Evolutionary conservation across 2,888 invertebrate genomes (phyloP).

Genomic region (Plagodis pulveraria): DNA sequence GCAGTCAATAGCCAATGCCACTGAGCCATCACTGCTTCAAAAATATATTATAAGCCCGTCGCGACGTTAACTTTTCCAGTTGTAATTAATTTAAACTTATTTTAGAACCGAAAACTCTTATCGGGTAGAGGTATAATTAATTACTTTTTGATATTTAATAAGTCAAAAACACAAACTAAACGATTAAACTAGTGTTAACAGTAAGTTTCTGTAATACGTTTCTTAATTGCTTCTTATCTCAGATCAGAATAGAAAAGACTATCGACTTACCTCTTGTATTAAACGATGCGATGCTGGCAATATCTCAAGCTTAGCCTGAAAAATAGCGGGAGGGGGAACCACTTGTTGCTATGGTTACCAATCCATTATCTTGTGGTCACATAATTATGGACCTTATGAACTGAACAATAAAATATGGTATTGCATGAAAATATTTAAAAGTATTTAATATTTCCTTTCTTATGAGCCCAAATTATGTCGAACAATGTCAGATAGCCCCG

Average conservation of each 20-base stretch:
- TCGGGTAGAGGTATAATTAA: too few relatives aligned
- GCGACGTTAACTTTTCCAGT: too few relatives aligned
- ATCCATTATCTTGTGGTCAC: constrained; percentile 35
- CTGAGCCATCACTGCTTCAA: too few relatives aligned
- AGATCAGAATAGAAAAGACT: constrained; percentile 26
- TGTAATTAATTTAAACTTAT: too few relatives aligned
- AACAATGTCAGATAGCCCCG: constrained; percentile 44
- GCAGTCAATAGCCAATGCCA: too few relatives aligned
- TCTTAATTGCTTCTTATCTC: constrained; percentile 3
- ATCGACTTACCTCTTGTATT: constrained; percentile 35
- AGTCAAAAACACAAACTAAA: too few relatives aligned
- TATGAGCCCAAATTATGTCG: constrained; percentile 48
- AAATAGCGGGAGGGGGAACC: constrained; percentile 48
- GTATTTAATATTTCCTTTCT: constrained; percentile 37
- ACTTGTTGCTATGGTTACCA: constrained; percentile 74
- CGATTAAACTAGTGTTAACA: too few relatives aligned
- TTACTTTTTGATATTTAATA: too few relatives aligned
- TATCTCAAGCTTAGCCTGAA: constrained; percentile 64
- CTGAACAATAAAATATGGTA: constrained; percentile 22
- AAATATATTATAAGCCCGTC: too few relatives aligned
- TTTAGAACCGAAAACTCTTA: too few relatives aligned
- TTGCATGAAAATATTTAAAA: constrained; percentile 25
- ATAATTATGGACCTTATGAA: constrained; percentile 31
- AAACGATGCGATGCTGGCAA: constrained; percentile 61
- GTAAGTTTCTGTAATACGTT: too few relatives aligned